Evolutionary conservation across 2,113 vertebrate species (phyloP), one percentile per base, ranked within the genome.

Genomic region (Syngnathus typhle): DNA sequence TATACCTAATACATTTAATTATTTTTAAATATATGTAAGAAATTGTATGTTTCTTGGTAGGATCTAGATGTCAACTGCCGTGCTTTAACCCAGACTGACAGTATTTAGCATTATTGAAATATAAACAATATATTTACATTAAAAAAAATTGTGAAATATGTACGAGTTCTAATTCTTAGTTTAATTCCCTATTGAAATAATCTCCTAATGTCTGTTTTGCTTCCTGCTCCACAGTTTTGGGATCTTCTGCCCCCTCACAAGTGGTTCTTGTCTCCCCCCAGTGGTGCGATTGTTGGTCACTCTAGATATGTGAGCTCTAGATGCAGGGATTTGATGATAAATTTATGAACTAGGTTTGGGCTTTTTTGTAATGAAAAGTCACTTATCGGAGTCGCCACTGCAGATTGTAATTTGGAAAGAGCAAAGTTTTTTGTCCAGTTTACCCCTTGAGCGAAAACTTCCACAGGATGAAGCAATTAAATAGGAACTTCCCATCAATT

Each of bases 261-360:
- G 41, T 67, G 74, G 72, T 67, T 59, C 54, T 61, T 85, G 84
- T 86, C 86, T 84, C 84, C 88, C 82, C 76, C 88, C 84, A 73
- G 83, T 84, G 88, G 85, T 58, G 0, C 0, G 18, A 5, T 19
- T 51, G 37, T 36, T 32, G 60, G 18, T 60, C 59, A 15, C 70
- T 70, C 37, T 16, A 21, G 0, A 56, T 19, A 54, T 12, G 13
- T 47, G 15, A 38, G 16, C 23, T 71, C 54, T 54, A 32, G 54
- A 49, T 5, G 1, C 11, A 67, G 18, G 60, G n/a, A 69, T 68
- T 60, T 61, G 56, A 69, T 78, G 44, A 70, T 72, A 16, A 72
- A 68, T 70, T 77, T 12, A 70, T 68, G 49, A 68, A 15, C 55
- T 56, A 9, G n/a, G 38, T 75, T 54, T 65, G 1, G 41, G 66